A percentile compares a stretch with the other conserved stretches of the same genome.
Evolutionary conservation across 2,888 invertebrate genomes (phyloP).

Genomic region (Andrena bicolor): DNA sequence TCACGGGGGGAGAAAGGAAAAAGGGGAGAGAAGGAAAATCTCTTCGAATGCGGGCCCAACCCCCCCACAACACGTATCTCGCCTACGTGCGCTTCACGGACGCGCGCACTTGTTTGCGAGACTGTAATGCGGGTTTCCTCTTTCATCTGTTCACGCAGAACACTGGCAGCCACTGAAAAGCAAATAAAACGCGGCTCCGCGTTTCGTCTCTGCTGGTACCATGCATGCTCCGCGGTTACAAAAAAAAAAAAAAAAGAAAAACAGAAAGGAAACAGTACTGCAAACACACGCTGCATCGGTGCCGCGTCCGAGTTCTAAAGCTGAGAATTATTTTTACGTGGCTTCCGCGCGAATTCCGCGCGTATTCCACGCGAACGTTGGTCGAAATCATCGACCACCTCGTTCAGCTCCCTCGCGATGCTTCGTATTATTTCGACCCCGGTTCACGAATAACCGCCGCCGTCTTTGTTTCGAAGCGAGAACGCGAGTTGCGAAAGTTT

Average conservation of each 20-base stretch:
- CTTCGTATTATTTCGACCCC: background rate
- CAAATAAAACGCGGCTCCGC: slow-evolving; percentile 69
- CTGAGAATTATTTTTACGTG: slow-evolving; percentile 21
- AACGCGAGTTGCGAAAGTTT: background rate
- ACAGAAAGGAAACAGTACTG: slow-evolving; percentile 4
- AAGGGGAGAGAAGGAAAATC: background rate
- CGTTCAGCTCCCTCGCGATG: background rate
- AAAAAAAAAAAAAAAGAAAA: slow-evolving; percentile 30
- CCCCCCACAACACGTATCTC: background rate
- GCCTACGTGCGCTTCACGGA: background rate
- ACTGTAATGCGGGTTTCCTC: slow-evolving; percentile 51
- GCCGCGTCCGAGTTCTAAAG: background rate
- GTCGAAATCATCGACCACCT: background rate
- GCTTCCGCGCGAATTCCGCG: background rate
- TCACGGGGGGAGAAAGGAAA: background rate
- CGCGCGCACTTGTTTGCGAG: slow-evolving; percentile 8
- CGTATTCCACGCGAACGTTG: background rate
- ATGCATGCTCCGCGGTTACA: slow-evolving; percentile 38
- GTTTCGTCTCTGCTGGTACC: slow-evolving; percentile 55
- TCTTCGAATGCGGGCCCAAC: background rate
- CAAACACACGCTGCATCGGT: slow-evolving; percentile 17
- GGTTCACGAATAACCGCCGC: too few relatives aligned
- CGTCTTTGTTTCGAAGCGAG: too few relatives aligned
- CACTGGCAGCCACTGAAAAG: slow-evolving; percentile 47
- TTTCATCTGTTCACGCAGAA: slow-evolving; percentile 33